Base-by-base conservation (phyloP, 2,113 vertebrate species). In the Coregonus clupeaformis region DNA sequence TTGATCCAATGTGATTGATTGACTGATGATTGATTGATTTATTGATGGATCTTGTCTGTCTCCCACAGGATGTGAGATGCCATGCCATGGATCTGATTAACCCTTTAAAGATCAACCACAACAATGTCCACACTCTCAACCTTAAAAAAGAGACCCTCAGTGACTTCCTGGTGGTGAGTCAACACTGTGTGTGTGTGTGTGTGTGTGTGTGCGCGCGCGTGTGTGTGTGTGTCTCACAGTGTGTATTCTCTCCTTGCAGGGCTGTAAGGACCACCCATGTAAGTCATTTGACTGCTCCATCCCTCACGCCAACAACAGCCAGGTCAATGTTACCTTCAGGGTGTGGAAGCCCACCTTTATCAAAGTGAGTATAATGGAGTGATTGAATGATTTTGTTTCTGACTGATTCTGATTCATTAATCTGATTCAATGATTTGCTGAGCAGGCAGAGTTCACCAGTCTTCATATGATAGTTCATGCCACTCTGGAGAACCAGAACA, bases 341-440 rank as follows among this genome's bases (percentile, higher is more conserved):
- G 87, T 98, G 74, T 99, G 97, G 97, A 97, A 95, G 73, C 93
- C 94, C 27, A 97, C 98, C 0, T 97, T 99, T 78, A 93, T 98
- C 82, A 94, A 93, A 90, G 98, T 98, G 84, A 87, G 93, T 86
- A 52, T 42, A 12, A 11, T 42, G 36, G 36, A 42, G 36, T 11
- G 9, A 42, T 42, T 2, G 36, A n/a, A n/a, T n/a, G n/a, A n/a
- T n/a, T n/a, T n/a, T n/a, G n/a, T n/a, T n/a, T n/a, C n/a, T n/a
- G n/a, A n/a, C n/a, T n/a, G n/a, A n/a, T n/a, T n/a, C n/a, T n/a
- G n/a, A n/a, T n/a, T n/a, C n/a, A n/a, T n/a, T n/a, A n/a, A n/a
- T n/a, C n/a, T 63, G 4, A 59, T 55, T 52, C 22, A 55, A 27
- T 60, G 27, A 0, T 80, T 63, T 82, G 79, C 74, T 72, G 91